These are phyloP conservation scores for Drosophila putrida DNA, from an alignment of 2,888 invertebrate genomes.

Conservation along the genomic window DNA sequence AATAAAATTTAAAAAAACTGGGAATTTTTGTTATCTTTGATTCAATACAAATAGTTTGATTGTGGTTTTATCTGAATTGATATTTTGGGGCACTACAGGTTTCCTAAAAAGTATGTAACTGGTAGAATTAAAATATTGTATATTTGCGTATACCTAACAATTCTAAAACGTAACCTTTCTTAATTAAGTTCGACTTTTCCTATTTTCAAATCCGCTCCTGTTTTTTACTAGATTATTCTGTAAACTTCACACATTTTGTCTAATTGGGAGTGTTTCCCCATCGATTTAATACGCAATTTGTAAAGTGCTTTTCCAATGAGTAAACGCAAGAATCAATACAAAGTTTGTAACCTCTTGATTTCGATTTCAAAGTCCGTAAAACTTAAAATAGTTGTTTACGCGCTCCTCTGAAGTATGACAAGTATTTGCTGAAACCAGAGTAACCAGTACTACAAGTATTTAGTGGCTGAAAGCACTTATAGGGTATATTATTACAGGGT, in stretches of 20 bases:
- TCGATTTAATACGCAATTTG: slow-evolving; percentile 18
- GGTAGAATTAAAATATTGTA: neutral
- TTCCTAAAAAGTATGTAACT: no score
- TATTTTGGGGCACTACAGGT: no score
- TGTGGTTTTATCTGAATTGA: slow-evolving; percentile 13
- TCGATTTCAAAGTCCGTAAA: slow-evolving; percentile 18
- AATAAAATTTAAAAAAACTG: no score
- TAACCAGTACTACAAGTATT: slow-evolving; percentile 2
- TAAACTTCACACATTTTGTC: neutral
- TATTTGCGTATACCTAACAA: neutral
- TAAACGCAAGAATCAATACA: slow-evolving; percentile 12
- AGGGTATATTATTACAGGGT: neutral
- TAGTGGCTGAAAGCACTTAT: slow-evolving; percentile 15
- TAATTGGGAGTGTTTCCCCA: slow-evolving; percentile 31
- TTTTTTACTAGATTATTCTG: neutral
- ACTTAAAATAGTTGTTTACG: slow-evolving; percentile 10
- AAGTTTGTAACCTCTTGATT: slow-evolving; percentile 10
- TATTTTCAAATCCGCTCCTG: neutral
- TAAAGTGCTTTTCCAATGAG: slow-evolving; percentile 14
- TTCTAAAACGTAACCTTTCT: neutral
- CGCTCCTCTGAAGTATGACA: slow-evolving; percentile 5
- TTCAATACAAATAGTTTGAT: neutral
- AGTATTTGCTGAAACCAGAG: neutral
- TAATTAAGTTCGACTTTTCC: no score
- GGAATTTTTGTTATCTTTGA: slow-evolving; percentile 3